Conservation (phyloP, 2,888 invertebrate genomes). For the Erebia epiphron region DNA sequence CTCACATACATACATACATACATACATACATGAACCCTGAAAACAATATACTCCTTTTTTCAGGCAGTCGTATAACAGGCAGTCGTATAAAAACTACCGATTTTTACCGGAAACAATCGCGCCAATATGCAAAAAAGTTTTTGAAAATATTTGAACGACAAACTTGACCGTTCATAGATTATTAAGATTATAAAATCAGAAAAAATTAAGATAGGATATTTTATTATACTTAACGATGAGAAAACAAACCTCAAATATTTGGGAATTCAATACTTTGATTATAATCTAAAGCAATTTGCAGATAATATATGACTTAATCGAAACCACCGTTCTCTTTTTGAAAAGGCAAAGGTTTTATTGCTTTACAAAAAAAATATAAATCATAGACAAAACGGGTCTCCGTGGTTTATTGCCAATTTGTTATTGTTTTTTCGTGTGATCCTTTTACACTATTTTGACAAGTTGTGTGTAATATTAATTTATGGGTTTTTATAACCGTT, state of each 20-base stretch:
- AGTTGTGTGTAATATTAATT: conserved; percentile 37
- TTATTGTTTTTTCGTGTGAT: conserved; percentile 48
- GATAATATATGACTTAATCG: conserved; percentile 79
- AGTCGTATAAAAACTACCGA: no score
- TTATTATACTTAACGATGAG: not conserved
- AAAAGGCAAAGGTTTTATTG: conserved; percentile 48
- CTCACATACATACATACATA: no score
- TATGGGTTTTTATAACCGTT: conserved; percentile 29
- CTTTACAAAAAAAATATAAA: conserved; percentile 51
- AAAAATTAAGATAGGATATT: conserved; percentile 5
- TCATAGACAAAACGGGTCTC: conserved; percentile 53
- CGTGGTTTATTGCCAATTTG: conserved; percentile 60
- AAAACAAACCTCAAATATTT: conserved; percentile 16
- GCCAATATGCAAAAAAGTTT: no score
- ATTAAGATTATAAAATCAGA: not conserved
- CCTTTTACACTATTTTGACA: conserved; percentile 51
- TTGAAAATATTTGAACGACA: no score
- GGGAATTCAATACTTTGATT: conserved; percentile 55
- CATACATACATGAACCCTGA: no score
- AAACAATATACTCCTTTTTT: no score
- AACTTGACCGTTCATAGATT: no score
- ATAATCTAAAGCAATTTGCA: conserved; percentile 73
- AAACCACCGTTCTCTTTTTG: conserved; percentile 41
- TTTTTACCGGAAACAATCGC: no score
- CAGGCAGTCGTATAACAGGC: no score